Percentiles rank a stretch among this genome's conserved stretches.
These are phyloP conservation scores for Cinara cedri DNA, from an alignment of 2,888 invertebrate species.

Conservation along the genomic window DNA sequence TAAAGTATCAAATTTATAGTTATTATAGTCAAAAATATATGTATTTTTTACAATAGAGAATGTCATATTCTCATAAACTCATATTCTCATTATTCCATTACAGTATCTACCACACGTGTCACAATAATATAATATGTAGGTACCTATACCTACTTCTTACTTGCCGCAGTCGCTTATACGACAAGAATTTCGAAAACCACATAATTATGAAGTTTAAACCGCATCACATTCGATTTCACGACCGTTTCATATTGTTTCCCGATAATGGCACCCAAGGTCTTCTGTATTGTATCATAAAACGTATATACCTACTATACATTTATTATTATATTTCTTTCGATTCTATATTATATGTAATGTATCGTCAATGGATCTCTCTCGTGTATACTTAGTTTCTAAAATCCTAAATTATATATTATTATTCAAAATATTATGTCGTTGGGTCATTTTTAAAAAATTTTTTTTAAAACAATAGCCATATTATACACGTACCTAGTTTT, in stretches of 20 bases:
- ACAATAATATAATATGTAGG: background rate
- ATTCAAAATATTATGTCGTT: background rate
- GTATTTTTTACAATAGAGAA: background rate
- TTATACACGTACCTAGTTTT: background rate
- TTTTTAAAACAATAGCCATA: slow-evolving; percentile 29
- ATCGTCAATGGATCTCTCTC: slow-evolving; percentile 18
- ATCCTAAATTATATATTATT: slow-evolving; percentile 2
- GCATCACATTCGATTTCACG: slow-evolving; percentile 46
- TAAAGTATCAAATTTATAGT: no score
- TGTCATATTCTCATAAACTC: background rate
- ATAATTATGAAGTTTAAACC: slow-evolving; percentile 52
- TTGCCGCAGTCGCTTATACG: background rate
- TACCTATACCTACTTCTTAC: background rate
- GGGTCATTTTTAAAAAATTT: background rate
- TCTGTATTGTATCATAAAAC: slow-evolving; percentile 22
- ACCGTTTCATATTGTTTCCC: slow-evolving; percentile 31
- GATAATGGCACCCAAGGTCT: slow-evolving; percentile 39
- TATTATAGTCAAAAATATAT: no score
- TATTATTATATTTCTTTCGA: slow-evolving; percentile 14
- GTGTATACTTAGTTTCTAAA: slow-evolving; percentile 22
- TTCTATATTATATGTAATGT: slow-evolving; percentile 12
- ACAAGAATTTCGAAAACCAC: slow-evolving; percentile 48
- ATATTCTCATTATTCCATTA: background rate
- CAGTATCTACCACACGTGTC: slow-evolving; percentile 2
- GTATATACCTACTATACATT: background rate